phyloP scores from a whole-genome alignment of 2,113 vertebrate species.

The Brachyhypopomus occidentalis region DNA sequence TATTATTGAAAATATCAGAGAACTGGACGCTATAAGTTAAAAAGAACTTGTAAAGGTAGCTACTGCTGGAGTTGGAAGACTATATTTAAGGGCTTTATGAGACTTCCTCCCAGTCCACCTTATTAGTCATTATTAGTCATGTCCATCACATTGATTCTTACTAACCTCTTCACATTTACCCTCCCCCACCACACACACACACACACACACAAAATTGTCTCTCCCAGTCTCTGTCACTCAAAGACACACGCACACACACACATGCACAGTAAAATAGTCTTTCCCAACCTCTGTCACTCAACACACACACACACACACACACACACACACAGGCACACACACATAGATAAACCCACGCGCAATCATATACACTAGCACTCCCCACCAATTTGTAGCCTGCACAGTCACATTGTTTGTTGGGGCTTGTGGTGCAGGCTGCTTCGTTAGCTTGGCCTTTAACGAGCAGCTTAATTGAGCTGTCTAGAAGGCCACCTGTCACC shows the following conservation, averaged over 20 bases:
- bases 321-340: conserved; percentile 53
- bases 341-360: conserved; percentile 19
- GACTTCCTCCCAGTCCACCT: conserved; percentile 27
- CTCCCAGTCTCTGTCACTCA: conserved; percentile 21
- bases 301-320: conserved; percentile 37
- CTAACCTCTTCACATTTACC: conserved; percentile 74
- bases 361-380: conserved; percentile 63
- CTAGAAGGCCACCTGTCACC: conserved; percentile 99
- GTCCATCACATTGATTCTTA: conserved; percentile 91
- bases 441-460: conserved; percentile 99
- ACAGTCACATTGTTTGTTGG: conserved; percentile 98
- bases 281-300: not conserved
- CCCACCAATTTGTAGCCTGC: conserved; percentile 93
- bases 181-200: conserved; percentile 37
- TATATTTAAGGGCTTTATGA: conserved; percentile 41
- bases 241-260: not conserved
- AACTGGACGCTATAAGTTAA: no score
- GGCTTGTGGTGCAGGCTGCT: conserved; percentile 92
- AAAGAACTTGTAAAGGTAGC: not conserved
- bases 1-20: no score
- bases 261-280: no score
- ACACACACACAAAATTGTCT: conserved; percentile 26
- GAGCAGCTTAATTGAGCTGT: conserved; percentile 99
- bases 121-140: conserved; percentile 87
- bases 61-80: conserved; percentile 57